Base-by-base conservation (phyloP, 2,113 vertebrate genomes). In the Pogona vitticeps region DNA sequence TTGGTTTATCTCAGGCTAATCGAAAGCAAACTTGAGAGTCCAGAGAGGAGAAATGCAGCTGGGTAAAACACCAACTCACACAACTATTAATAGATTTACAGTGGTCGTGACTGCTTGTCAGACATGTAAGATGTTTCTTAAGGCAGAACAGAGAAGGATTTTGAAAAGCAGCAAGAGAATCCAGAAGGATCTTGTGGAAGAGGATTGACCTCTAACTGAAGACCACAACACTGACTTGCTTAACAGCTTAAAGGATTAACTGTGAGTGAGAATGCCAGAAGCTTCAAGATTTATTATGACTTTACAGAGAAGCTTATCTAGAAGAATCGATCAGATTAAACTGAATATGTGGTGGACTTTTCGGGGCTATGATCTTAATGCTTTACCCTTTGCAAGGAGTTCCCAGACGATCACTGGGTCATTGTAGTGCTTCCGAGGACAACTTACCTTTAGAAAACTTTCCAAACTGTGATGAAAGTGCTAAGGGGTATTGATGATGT, bases 191-290 rank as follows among this genome's bases (percentile, higher is more conserved):
- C 36, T 68, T 61, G 46, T 85, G 61, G 71, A 81, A 70, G 61
- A 81, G 52, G 83, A 81, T 81, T 85, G 88, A 88, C 88, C 83
- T 85, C 31, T 70, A 85, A 84, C 71, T 70, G 31, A 76, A 80
- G 83, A 88, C 71, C 61, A 76, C 46, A 88, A 68, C 28, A 81
- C 42, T 70, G 78, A 76, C 61, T 76, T 76, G 83, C 61, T 85
- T 88, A 88, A 82, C 61, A 88, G 78, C 61, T 88, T 81, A 88
- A 85, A 81, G 78, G 88, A 85, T 88, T 88, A 85, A 81, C 88
- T 81, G 28, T 70, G 61, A 88, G 70, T 80, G 63, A 88, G 88
- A 81, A 59, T 20, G 21, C 71, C 36, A 81, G 61, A 76, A 13
- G 6, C 83, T 67, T 42, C 26, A 31, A 81, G 78, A 85, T 85